A percentile compares a stretch with the other conserved stretches of the same genome.
Evolutionary conservation across 1,140 invertebrate species (phyloP).

Genomic region (Drosophila bocki): DNA sequence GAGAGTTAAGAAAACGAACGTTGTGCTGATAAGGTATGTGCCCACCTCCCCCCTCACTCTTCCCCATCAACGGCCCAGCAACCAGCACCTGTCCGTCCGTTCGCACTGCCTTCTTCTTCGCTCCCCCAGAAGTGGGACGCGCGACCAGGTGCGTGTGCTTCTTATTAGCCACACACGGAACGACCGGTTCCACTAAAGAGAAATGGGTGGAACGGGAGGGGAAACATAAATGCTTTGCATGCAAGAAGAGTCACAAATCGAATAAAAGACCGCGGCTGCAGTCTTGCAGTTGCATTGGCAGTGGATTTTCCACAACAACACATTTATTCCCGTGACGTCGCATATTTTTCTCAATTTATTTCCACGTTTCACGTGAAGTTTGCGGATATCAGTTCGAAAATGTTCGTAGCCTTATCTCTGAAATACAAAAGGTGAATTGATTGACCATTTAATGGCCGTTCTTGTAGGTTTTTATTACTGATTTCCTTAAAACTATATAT

Average conservation of each 20-base stretch:
- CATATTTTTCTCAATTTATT: constrained; percentile 52
- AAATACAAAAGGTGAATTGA: constrained; percentile 39
- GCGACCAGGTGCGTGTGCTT: constrained; percentile 51
- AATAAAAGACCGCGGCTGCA: constrained; percentile 8
- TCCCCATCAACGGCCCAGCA: not conserved
- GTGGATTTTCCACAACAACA: constrained; percentile 26
- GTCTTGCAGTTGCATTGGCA: constrained; percentile 18
- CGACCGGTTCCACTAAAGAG: constrained; percentile 25
- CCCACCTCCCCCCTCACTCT: not conserved
- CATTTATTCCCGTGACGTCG: constrained; percentile 57
- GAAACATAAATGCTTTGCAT: constrained; percentile 24
- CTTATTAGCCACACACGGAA: constrained; percentile 37
- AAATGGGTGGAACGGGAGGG: not conserved
- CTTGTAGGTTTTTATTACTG: constrained; percentile 3
- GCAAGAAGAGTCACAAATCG: constrained; percentile 6
- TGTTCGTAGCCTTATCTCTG: constrained; percentile 27
- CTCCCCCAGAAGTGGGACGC: constrained; percentile 1
- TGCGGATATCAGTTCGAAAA: constrained; percentile 55
- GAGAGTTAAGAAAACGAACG: constrained; percentile 63
- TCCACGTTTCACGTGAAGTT: constrained; percentile 53
- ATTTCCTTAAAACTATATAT: not conserved
- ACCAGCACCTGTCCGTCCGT: constrained; percentile 10
- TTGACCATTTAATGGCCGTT: constrained; percentile 34
- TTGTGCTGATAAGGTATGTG: constrained; percentile 60
- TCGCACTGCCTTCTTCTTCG: not conserved